Evolutionary conservation across 2,797 vertebrate genomes (phyloP).

Genomic region (Enteromius unitaeniatus): DNA sequence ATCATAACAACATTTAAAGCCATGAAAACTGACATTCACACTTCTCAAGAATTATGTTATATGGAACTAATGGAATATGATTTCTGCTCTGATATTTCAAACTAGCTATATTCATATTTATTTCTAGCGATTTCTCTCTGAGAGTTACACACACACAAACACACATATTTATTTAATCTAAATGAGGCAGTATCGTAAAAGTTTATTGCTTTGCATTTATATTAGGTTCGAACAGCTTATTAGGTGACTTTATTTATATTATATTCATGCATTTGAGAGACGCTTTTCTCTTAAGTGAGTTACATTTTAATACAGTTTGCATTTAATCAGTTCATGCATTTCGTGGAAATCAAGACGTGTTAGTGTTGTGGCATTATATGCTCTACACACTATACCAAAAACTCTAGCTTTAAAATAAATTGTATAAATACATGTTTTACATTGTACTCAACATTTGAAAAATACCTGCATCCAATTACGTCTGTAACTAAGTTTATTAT

Average conservation of each 20-base stretch:
- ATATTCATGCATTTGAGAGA: neutral
- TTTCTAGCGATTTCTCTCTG: neutral
- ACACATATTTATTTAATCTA: neutral
- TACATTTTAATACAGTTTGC: neutral
- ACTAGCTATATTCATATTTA: neutral
- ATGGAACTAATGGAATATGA: neutral
- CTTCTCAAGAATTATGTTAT: conserved; percentile 8
- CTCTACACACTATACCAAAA: neutral
- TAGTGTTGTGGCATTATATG: neutral
- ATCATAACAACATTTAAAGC: neutral
- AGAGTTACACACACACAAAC: neutral
- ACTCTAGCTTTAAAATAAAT: neutral
- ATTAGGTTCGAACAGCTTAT: neutral
- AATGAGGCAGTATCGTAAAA: neutral
- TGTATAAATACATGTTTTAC: no score
- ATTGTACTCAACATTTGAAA: no score
- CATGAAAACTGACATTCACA: neutral
- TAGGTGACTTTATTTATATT: neutral
- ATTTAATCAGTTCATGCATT: neutral
- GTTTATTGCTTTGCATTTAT: neutral
- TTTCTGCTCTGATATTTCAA: conserved; percentile 3
- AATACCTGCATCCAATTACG: no score
- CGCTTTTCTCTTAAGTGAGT: neutral
- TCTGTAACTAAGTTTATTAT: no score
- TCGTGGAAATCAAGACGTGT: neutral